Evolutionary conservation across 2,113 vertebrate species (phyloP), one percentile per base, ranked within the genome.

Genomic region (Gavialis gangeticus): DNA sequence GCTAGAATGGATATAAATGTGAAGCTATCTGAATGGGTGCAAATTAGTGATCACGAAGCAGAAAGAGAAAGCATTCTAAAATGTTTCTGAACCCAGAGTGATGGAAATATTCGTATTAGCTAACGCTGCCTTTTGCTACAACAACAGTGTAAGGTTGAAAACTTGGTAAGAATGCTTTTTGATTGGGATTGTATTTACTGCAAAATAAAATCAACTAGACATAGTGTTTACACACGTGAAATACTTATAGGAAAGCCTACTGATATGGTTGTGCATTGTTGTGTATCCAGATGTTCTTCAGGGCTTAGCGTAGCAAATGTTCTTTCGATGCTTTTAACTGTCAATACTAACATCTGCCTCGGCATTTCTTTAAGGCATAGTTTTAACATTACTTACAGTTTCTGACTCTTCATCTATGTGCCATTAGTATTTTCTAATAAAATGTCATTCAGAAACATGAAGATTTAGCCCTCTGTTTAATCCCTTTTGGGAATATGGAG

Each of bases 101-200:
- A 19, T 78, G 22, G 76, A 59, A 75, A 25, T 37, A 17, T n/a
- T 88, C 57, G 79, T 80, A 34, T 77, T 89, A 87, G 55, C 79
- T 57, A 94, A 76, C 86, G 87, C 91, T 95, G 88, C 85, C 63
- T 77, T 90, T 1, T n/a, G 69, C 77, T 82, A 13, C 60, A 59
- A 73, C 12, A 0, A 64, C 91, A 76, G 90, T 0, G 1, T 57
- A 60, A 76, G 93, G 73, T 67, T 93, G 84, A 22, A 88, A 83
- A 56, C 62, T 12, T 30, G 81, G n/a, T 34, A 16, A 79, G 82
- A 83, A 84, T 77, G 82, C 89, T 90, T 84, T 90, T 92, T 84
- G 93, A 94, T 79, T 89, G 86, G 84, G n/a, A 46, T 96, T 63
- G 84, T 93, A 85, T 95, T 95, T 95, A 92, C 85, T 96, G 79